Evolutionary conservation across 30 jellyfish, hydroid and myxozoan genomes (phyloP).

Genomic region (Cassiopea xamachana): DNA sequence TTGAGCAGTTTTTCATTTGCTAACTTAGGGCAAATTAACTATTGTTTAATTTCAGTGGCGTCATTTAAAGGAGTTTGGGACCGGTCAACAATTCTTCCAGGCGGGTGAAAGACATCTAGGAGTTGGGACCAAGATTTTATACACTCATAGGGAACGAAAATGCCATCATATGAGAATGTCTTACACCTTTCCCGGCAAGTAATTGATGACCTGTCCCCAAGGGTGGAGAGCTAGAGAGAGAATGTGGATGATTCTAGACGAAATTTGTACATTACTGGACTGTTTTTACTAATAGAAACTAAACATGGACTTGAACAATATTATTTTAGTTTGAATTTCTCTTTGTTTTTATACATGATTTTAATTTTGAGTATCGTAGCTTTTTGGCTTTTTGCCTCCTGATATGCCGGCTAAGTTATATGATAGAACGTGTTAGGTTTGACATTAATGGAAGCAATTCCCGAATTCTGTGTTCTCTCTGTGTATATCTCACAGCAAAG

Average conservation of each 20-base stretch:
- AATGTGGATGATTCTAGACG: conserved; percentile 46
- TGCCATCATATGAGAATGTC: too few relatives aligned
- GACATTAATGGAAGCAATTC: not conserved
- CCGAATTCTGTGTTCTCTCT: not conserved
- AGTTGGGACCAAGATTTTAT: too few relatives aligned
- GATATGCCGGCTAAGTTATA: conserved; percentile 1
- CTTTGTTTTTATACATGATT: conserved; percentile 53
- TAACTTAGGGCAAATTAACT: not conserved
- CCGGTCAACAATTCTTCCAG: too few relatives aligned
- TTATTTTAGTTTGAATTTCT: conserved; percentile 4
- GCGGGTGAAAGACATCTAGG: too few relatives aligned
- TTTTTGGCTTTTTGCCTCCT: conserved; percentile 11
- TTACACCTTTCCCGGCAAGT: too few relatives aligned
- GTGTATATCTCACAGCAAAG: too few relatives aligned
- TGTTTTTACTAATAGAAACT: conserved; percentile 54
- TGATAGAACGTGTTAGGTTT: not conserved
- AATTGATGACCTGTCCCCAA: too few relatives aligned
- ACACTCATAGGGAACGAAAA: too few relatives aligned
- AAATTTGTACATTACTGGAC: conserved; percentile 68
- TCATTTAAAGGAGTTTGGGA: conserved; percentile 29
- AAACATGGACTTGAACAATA: conserved; percentile 28
- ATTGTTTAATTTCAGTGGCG: conserved; percentile 14
- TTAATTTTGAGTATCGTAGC: conserved; percentile 37
- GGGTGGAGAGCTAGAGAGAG: conserved; percentile 60
- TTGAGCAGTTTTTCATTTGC: not conserved